Evolutionary conservation across 1,140 invertebrate species (phyloP), one percentile per base, ranked within the genome.

Genomic region (Rhagoletis zephyria): DNA sequence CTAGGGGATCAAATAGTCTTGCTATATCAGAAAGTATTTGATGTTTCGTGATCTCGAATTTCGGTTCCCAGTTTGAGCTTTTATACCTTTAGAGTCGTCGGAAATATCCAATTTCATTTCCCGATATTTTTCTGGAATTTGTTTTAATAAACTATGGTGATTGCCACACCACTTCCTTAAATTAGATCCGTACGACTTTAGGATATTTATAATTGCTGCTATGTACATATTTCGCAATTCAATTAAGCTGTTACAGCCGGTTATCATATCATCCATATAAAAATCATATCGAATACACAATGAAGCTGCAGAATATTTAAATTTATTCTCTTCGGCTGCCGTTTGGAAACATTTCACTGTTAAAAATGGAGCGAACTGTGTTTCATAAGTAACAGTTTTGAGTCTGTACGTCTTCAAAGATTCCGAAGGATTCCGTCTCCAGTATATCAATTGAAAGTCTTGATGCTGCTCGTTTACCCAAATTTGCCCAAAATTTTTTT

Each of bases 201-300:
- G 4, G 86, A 59, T 51, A 4, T 1, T 14, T 30, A 30, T 30
- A 30, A 30, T 30, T 85, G 40, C n/a, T 60, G 16, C 40, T 61
- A 48, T 19, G 40, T 30, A 30, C 30, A 30, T 40, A 19, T 85
- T 19, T 7, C 85, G 48, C 30, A 30, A 30, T 30, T 30, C 48
- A 51, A 77, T 48, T 9, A 89, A 12, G 14, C 40, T 87, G 87
- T 93, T 86, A 10, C 87, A 65, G 0, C 93, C 92, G 0, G 92
- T 91, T 30, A 30, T 30, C 30, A 30, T 30, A 30, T 30, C 30
- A 30, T 30, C 30, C 30, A 30, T 30, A 30, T 94, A 94, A 87
- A 94, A 93, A 90, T 94, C 92, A 0, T 77, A 87, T 60, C 88
- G 63, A 9, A 93, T 91, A 88, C 7, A 3, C 92, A 91, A 19